These are phyloP conservation scores for Olivierus martensii DNA, from an alignment of 1,140 invertebrate genomes.

Conservation along the genomic window DNA sequence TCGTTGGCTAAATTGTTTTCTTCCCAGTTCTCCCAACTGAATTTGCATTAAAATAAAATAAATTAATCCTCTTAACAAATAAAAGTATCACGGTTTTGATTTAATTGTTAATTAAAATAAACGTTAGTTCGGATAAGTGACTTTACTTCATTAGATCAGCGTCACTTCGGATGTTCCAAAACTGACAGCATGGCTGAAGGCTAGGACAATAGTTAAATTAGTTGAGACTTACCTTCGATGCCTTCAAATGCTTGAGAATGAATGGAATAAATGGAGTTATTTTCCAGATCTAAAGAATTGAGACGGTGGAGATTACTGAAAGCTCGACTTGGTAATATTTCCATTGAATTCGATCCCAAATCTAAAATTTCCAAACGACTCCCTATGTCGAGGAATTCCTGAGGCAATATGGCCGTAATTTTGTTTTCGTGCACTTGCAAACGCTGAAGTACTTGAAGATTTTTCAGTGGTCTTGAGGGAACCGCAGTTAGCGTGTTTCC, in stretches of 20 bases:
- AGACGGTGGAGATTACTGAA: conserved; percentile 17
- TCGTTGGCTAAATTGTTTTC: too few relatives aligned
- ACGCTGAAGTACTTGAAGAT: conserved; percentile 16
- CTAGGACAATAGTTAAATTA: not conserved
- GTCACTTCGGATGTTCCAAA: too few relatives aligned
- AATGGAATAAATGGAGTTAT: conserved; percentile 20
- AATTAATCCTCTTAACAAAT: too few relatives aligned
- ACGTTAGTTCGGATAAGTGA: too few relatives aligned
- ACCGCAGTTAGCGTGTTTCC: conserved; percentile 19
- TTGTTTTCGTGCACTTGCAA: conserved; percentile 21
- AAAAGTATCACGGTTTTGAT: too few relatives aligned
- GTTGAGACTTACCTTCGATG: conserved; percentile 44
- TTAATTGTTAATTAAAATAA: too few relatives aligned
- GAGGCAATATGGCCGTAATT: conserved; percentile 15
- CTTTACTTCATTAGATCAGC: too few relatives aligned
- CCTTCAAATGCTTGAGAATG: conserved; percentile 22
- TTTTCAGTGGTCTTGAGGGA: conserved; percentile 16
- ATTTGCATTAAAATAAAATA: too few relatives aligned
- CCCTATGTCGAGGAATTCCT: conserved; percentile 15
- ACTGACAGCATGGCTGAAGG: too few relatives aligned
- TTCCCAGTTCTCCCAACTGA: too few relatives aligned
- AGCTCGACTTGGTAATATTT: conserved; percentile 15
- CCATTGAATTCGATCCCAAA: conserved; percentile 19
- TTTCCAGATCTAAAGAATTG: conserved; percentile 22
- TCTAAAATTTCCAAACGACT: conserved; percentile 20